Base-by-base conservation (phyloP, 2,113 vertebrate species). In the Anolis sagrei region DNA sequence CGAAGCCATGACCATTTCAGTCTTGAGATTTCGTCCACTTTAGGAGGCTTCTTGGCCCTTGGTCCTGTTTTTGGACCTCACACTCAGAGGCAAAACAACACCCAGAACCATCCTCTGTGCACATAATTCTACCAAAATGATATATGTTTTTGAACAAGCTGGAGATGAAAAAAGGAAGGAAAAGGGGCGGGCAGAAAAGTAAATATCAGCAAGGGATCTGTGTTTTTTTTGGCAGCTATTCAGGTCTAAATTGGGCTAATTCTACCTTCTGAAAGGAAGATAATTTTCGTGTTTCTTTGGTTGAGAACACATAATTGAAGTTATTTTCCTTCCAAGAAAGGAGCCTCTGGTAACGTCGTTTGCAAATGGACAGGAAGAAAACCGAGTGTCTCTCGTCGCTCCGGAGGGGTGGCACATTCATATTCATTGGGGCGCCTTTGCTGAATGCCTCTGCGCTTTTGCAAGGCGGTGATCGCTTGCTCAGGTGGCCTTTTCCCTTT, bases 211-310 rank as follows among this genome's bases (percentile, higher is more conserved):
- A 88, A 93, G 93, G 92, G 79, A 92, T 88, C 81, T 91, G 93
- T 68, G 25, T 29, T 10, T 1, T 61, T 92, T 61, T 93, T 96
- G 94, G 90, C 95, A 95, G 91, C 88, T 76, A 94, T 95, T 96
- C 95, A 95, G 1, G 92, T 96, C 92, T 86, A 94, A 95, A 95
- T 85, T 87, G 88, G 84, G 79, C 95, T 95, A 96, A 96, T 95
- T 95, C 94, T 95, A 90, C 95, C 95, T 95, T 96, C 92, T 95
- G 95, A 96, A 96, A 95, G 95, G 94, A 96, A 95, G 94, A 95
- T 96, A 95, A 95, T 96, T 95, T 96, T 91, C 85, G 88, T 78
- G 11, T 94, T 96, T 94, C 93, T 94, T 92, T 95, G 95, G 91
- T 92, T 84, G 91, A 94, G 94, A 96, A 95, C 94, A 95, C 36